These are phyloP conservation scores for Anolis carolinensis DNA, from an alignment of 2,113 vertebrate species.

Conservation along the genomic window DNA sequence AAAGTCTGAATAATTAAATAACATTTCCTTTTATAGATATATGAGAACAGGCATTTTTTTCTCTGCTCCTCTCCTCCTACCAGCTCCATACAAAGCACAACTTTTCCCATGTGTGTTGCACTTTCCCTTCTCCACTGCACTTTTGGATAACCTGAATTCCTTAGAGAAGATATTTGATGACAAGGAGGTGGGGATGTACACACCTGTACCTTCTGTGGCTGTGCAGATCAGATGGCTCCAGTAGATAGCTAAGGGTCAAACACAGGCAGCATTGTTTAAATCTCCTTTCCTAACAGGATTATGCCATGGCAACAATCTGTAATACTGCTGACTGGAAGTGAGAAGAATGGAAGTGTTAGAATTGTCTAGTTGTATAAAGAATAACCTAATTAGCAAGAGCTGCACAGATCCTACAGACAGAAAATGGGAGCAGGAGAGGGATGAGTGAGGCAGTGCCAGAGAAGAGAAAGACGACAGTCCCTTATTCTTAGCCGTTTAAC, in stretches of 20 bases:
- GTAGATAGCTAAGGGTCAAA: slow-evolving; percentile 48
- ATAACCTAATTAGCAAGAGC: slow-evolving; percentile 66
- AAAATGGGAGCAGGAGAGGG: background rate
- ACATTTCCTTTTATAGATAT: background rate
- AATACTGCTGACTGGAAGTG: slow-evolving; percentile 66
- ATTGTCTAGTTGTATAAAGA: slow-evolving; percentile 71
- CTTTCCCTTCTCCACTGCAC: slow-evolving; percentile 49
- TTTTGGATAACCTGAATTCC: background rate
- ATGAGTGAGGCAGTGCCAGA: slow-evolving; percentile 41
- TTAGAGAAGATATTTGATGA: background rate
- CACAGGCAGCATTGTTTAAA: slow-evolving; percentile 78
- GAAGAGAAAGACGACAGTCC: slow-evolving; percentile 50
- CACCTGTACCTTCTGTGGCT: slow-evolving; percentile 30
- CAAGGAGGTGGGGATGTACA: background rate
- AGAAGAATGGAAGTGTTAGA: slow-evolving; percentile 68
- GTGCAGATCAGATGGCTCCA: slow-evolving; percentile 20
- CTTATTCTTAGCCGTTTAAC: slow-evolving; percentile 35
- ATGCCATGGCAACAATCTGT: slow-evolving; percentile 79
- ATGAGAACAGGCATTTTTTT: background rate
- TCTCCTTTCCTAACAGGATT: slow-evolving; percentile 73
- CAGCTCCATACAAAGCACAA: background rate
- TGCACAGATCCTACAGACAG: background rate
- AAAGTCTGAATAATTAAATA: slow-evolving; percentile 2
- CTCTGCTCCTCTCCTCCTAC: slow-evolving; percentile 20
- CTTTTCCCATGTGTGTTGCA: slow-evolving; percentile 39